Conservation (phyloP, 2,113 vertebrate species). For the Oncorhynchus tshawytscha region DNA sequence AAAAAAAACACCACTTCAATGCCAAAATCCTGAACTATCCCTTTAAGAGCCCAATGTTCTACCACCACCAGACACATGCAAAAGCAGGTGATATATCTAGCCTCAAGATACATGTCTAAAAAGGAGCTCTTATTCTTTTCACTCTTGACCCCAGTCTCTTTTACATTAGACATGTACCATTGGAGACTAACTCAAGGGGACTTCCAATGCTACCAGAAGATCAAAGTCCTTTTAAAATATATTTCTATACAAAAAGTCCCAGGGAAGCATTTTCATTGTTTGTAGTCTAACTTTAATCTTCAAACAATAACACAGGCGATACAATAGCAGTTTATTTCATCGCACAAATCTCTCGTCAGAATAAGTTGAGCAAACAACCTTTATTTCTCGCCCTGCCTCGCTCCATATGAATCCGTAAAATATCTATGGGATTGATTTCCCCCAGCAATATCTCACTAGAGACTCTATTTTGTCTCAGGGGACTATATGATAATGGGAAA, state of each 20-base stretch:
- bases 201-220: conserved; percentile 38
- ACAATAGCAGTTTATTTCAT: conserved; percentile 54
- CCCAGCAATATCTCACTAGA: neutral
- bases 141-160: conserved; percentile 45
- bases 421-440: conserved; percentile 12
- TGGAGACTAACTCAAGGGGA: conserved; percentile 53
- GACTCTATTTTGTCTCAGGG: neutral
- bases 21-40: too few relatives aligned
- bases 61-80: neutral
- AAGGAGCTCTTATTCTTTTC: neutral
- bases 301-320: conserved; percentile 62
- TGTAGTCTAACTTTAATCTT: conserved; percentile 63
- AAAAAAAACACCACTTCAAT: too few relatives aligned
- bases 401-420: conserved; percentile 16
- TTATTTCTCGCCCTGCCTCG: conserved; percentile 39
- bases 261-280: conserved; percentile 66
- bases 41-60: neutral
- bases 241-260: conserved; percentile 57
- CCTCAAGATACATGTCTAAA: too few relatives aligned
- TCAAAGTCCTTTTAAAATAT: conserved; percentile 54
- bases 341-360: conserved; percentile 33
- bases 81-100: neutral
- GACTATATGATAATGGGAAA: neutral
- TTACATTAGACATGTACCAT: conserved; percentile 43
- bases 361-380: conserved; percentile 44